Base-by-base conservation (phyloP, 37 sponge, comb jelly and placozoan species). In the Spongilla lacustris region DNA sequence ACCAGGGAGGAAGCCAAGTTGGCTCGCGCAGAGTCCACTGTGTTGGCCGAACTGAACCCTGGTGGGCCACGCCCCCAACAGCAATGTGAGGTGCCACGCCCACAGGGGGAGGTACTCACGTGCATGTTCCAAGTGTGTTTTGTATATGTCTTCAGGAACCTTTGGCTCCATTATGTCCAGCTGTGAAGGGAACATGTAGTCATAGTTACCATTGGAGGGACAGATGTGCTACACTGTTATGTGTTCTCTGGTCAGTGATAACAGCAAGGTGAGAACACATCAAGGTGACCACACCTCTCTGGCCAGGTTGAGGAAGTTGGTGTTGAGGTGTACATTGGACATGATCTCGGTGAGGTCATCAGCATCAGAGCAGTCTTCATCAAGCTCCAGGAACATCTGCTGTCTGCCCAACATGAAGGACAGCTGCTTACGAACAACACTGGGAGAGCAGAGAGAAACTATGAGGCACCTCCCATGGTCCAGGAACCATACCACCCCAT, bases 101-200 rank as follows among this genome's bases (percentile, higher is more conserved):
- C 46, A 46, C 8, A 46, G 46, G 46, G 46, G 46, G 30, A 17
- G 29, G 38, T 27, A 49, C 89, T 78, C 37, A 90, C 98, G 74
- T 12, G 90, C 80, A 83, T 94, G 89, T 69, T 98, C 99, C 66
- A 97, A 70, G 69, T 98, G 96, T 19, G 92, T 93, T 89, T 98
- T 98, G 90, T 95, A 97, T 69, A 98, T 97, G 76, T 98, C 95
- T 72, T 98, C 99, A 67, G 99, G 99, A 29, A 93, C 86, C 84
- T 98, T 98, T 23, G 99, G 99, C 77, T 98, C 99, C 92, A 98
- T 93, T 75, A 98, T 98, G 83, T 98, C 99, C 84, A 98, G 84
- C 96, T 97, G 50, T 12, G 71, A 35, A 71, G 50, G 35, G 66
- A n/a, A n/a, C n/a, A n/a, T n/a, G n/a, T n/a, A n/a, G n/a, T n/a